A percentile compares a stretch with the other conserved stretches of the same genome.
Conservation (phyloP, 1,140 invertebrate species). For the Ruditapes philippinarum region DNA sequence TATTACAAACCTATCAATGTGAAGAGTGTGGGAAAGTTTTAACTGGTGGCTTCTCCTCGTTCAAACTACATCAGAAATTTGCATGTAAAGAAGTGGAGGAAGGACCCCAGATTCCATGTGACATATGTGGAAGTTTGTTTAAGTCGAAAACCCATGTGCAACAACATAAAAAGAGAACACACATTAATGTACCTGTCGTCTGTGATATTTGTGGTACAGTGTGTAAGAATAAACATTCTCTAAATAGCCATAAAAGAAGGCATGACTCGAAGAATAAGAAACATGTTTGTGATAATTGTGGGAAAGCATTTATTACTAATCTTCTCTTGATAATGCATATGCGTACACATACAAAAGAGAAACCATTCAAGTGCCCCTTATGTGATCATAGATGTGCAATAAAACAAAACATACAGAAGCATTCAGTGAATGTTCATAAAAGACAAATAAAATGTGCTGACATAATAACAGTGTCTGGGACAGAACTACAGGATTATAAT, state of each 20-base stretch:
- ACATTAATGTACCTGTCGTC: not conserved
- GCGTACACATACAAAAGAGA: conserved; percentile 37
- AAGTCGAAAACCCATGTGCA: not conserved
- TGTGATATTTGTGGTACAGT: conserved; percentile 23
- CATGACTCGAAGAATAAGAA: conserved; percentile 35
- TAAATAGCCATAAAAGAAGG: not conserved
- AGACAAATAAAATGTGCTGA: not conserved
- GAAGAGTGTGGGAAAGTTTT: conserved; percentile 18
- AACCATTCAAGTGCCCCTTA: conserved; percentile 21
- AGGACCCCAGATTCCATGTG: not conserved
- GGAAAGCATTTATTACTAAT: not conserved
- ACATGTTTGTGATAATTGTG: conserved; percentile 20
- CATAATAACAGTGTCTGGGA: not conserved
- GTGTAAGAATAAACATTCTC: conserved; percentile 18
- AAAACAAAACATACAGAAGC: conserved; percentile 34
- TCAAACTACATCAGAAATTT: conserved; percentile 36
- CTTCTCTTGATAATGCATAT: not conserved
- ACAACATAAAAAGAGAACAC: not conserved
- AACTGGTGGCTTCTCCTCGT: not conserved
- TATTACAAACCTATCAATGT: conserved; percentile 5
- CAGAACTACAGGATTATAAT: not conserved
- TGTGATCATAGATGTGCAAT: conserved; percentile 23
- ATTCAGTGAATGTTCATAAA: conserved; percentile 24
- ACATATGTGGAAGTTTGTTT: conserved; percentile 5
- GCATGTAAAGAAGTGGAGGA: not conserved